phyloP scores from a whole-genome alignment of 2,113 vertebrate genomes.

The Oncorhynchus tshawytscha region DNA sequence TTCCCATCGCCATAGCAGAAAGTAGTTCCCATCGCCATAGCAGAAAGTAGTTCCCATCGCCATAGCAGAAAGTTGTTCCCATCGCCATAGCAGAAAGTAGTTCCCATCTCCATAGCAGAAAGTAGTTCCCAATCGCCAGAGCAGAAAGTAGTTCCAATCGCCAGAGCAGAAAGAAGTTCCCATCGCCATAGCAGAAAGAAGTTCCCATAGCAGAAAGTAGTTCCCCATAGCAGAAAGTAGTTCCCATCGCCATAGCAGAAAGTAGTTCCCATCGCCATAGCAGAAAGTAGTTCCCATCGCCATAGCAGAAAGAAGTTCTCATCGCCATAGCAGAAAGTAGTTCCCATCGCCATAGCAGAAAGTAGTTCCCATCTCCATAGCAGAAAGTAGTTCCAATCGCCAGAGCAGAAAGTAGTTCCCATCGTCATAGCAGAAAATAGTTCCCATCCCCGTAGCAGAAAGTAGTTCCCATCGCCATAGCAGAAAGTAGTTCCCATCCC shows the following conservation, averaged over 20 bases:
- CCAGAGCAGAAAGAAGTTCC: background rate
- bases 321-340: background rate
- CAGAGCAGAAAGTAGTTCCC: background rate
- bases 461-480: background rate
- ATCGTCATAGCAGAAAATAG: background rate
- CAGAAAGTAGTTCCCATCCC: no score
- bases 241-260: background rate
- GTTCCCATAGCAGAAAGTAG: background rate
- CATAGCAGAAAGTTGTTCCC: background rate
- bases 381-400: background rate
- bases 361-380: background rate
- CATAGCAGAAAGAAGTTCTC: background rate
- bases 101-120: no score
- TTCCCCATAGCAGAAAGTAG: background rate
- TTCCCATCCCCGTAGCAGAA: background rate
- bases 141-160: background rate
- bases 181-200: background rate
- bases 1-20: background rate
- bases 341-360: background rate
- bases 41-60: slow-evolving; percentile 6
- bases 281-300: background rate
- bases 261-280: background rate
- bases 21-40: background rate
- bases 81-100: background rate
- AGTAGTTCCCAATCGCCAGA: no score